phyloP scores from a whole-genome alignment of 37 sponge, comb jelly and placozoan species.

The Cliona cf. orientalis region DNA sequence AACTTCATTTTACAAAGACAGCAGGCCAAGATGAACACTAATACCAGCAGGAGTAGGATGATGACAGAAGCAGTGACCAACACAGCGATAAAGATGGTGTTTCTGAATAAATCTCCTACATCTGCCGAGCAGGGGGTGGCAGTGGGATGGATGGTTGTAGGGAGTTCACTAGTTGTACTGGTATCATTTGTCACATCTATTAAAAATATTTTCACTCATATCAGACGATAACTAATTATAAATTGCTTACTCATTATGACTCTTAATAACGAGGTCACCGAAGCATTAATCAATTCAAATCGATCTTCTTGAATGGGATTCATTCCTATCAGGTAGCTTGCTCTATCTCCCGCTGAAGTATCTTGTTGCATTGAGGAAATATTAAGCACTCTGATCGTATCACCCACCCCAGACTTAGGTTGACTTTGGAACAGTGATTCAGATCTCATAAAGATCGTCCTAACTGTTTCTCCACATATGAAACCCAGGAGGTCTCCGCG shows the following conservation, averaged over 20 bases:
- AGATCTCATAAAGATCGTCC: neutral
- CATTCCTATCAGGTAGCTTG: neutral
- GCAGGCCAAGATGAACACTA: slow-evolving; percentile 17
- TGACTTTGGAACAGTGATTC: no score
- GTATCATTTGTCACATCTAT: slow-evolving; percentile 18
- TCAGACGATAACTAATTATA: neutral
- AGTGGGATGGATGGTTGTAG: neutral
- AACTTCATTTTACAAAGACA: neutral
- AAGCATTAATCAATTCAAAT: neutral
- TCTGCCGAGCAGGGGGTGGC: slow-evolving; percentile 4
- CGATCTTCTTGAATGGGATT: neutral
- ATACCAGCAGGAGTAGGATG: slow-evolving; percentile 1
- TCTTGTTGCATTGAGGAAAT: neutral
- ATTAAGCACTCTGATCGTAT: neutral
- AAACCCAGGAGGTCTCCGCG: slow-evolving; percentile 37
- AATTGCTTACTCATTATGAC: slow-evolving; percentile 36
- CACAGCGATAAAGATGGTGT: neutral
- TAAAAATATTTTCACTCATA: neutral
- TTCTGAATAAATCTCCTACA: neutral
- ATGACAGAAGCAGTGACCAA: slow-evolving; percentile 9
- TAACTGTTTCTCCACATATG: neutral
- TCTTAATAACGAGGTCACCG: slow-evolving; percentile 5
- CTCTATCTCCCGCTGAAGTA: neutral
- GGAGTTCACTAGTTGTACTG: neutral
- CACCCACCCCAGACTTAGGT: neutral